phyloP scores from a whole-genome alignment of 2,797 vertebrate species.

The Paedocypris micromegethes region DNA sequence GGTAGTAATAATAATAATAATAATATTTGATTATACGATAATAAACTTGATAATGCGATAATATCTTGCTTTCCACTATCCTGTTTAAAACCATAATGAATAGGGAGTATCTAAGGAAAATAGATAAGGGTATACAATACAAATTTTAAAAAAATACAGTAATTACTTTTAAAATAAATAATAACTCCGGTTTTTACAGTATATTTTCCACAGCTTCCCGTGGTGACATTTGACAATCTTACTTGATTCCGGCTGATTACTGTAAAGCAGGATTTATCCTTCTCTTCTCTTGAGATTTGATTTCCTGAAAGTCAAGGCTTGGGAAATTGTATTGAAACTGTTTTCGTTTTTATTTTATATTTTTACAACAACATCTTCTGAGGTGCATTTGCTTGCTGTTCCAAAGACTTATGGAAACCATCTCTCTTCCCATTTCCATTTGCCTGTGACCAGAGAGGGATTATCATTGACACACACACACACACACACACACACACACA shows the following conservation, averaged over 20 bases:
- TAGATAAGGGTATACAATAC: too few relatives aligned
- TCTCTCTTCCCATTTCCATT: constrained; percentile 47
- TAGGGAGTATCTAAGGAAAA: too few relatives aligned
- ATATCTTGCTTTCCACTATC: too few relatives aligned
- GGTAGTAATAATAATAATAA: too few relatives aligned
- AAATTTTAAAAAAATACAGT: not conserved
- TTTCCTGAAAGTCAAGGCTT: constrained; percentile 21
- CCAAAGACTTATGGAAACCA: constrained; percentile 45
- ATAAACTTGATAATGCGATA: too few relatives aligned
- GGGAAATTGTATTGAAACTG: constrained; percentile 20
- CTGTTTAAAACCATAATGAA: too few relatives aligned
- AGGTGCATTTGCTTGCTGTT: constrained; percentile 26
- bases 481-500: constrained; percentile 18
- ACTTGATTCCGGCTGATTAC: constrained; percentile 34
- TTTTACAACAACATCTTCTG: constrained; percentile 35
- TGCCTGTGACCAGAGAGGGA: constrained; percentile 39
- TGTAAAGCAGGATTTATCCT: constrained; percentile 27
- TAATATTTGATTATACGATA: too few relatives aligned
- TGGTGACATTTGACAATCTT: not conserved
- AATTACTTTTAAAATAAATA: constrained; percentile 2
- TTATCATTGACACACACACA: constrained; percentile 25
- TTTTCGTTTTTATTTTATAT: constrained; percentile 9
- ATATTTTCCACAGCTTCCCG: not conserved
- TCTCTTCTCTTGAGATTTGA: constrained; percentile 12
- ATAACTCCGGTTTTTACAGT: constrained; percentile 30